Conservation (phyloP, 1,140 invertebrate genomes). For the Nixonia krombeini region DNA sequence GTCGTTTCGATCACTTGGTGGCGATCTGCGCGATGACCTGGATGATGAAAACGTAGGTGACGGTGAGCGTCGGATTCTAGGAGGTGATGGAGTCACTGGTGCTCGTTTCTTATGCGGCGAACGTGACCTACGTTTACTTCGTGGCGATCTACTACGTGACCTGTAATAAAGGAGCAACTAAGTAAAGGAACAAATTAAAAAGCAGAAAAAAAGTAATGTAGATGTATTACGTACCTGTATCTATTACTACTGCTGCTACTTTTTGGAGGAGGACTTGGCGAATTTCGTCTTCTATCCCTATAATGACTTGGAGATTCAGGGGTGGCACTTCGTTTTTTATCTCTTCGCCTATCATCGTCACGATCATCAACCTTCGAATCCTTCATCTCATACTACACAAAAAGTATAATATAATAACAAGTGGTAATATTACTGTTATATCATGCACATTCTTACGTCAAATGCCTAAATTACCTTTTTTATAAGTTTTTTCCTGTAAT, state of each 20-base stretch:
- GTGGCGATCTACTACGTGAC: slow-evolving; percentile 69
- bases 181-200: too few species aligned
- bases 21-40: slow-evolving; percentile 61
- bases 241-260: slow-evolving; percentile 50
- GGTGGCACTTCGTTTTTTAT: slow-evolving; percentile 64
- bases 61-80: slow-evolving; percentile 65
- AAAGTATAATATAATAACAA: slow-evolving; percentile 6
- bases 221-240: too few species aligned
- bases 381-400: slow-evolving; percentile 64
- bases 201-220: too few species aligned
- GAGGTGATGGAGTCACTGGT: slow-evolving; percentile 67
- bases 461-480: slow-evolving; percentile 86
- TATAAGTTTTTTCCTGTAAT: slow-evolving; percentile 92
- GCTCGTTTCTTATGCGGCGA: slow-evolving; percentile 67
- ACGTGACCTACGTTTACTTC: slow-evolving; percentile 64
- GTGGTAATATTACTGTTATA: too few species aligned
- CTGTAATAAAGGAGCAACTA: slow-evolving; percentile 54
- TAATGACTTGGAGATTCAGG: slow-evolving; percentile 66
- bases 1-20: slow-evolving; percentile 58
- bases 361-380: slow-evolving; percentile 65
- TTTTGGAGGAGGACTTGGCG: slow-evolving; percentile 54
- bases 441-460: too few species aligned
- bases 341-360: slow-evolving; percentile 63
- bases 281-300: slow-evolving; percentile 60
- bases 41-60: slow-evolving; percentile 64